Evolutionary conservation across 2,888 invertebrate genomes (phyloP).

Genomic region (Tetrapedia diversipes): DNA sequence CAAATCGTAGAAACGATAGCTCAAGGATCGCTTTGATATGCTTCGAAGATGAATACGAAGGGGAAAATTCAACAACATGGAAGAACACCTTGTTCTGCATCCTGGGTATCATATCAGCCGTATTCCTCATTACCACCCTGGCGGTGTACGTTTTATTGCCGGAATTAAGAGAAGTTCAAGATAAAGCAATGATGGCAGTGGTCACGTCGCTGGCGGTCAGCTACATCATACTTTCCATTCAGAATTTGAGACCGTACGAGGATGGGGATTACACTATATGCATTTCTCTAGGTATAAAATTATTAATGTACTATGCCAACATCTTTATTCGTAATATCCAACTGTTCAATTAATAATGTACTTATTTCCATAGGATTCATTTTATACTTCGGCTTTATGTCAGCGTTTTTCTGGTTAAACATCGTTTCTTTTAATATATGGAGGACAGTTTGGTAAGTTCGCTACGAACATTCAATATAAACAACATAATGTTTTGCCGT

Average conservation of each 20-base stretch:
- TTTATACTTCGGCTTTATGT: slow-evolving; percentile 86
- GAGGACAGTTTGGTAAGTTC: slow-evolving; percentile 86
- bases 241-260: slow-evolving; percentile 83
- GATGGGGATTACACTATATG: slow-evolving; percentile 81
- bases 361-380: slow-evolving; percentile 83
- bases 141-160: slow-evolving; percentile 86
- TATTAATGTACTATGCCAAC: too few species aligned
- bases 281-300: slow-evolving; percentile 83
- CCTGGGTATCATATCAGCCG: slow-evolving; percentile 83
- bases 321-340: background rate
- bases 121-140: slow-evolving; percentile 86
- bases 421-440: slow-evolving; percentile 88
- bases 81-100: slow-evolving; percentile 66
- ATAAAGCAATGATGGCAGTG: slow-evolving; percentile 86
- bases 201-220: slow-evolving; percentile 86
- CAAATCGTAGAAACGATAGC: slow-evolving; percentile 37
- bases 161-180: slow-evolving; percentile 87
- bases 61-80: slow-evolving; percentile 51
- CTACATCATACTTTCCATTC: slow-evolving; percentile 85
- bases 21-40: slow-evolving; percentile 76
- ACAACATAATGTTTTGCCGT: background rate
- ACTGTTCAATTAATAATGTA: background rate
- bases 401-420: slow-evolving; percentile 90
- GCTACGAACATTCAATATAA: background rate
- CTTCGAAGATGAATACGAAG: slow-evolving; percentile 65